Evolutionary conservation across 1,140 invertebrate genomes (phyloP).

Genomic region (Megalopta genalis): DNA sequence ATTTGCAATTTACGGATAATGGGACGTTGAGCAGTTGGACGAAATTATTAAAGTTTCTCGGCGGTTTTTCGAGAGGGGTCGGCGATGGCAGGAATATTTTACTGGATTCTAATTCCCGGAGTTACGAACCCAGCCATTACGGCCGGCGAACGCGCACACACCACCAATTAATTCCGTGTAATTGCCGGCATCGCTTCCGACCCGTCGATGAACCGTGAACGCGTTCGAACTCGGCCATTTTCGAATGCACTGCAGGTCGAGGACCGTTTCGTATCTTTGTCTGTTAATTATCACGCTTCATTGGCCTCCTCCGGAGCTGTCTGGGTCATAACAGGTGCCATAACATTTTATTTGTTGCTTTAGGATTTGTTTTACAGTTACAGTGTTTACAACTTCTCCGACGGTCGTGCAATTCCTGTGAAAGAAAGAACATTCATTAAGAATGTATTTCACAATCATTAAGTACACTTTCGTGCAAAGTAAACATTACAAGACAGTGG

Average conservation of each 20-base stretch:
- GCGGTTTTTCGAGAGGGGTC: background rate
- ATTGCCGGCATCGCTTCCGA: background rate
- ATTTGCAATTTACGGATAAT: background rate
- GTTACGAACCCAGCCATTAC: background rate
- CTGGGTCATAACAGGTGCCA: no score
- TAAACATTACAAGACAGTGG: no score
- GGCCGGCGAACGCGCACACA: background rate
- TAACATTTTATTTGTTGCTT: no score
- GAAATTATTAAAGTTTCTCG: background rate
- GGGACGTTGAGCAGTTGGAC: background rate
- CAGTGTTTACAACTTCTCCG: no score
- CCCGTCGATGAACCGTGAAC: slow-evolving; percentile 4
- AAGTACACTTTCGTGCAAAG: no score
- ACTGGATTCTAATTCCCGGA: background rate
- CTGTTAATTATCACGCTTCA: no score
- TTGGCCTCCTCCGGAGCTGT: no score
- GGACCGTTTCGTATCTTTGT: no score
- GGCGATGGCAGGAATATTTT: background rate
- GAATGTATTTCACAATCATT: no score
- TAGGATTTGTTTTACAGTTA: no score
- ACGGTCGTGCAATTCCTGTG: no score
- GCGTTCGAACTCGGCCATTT: background rate
- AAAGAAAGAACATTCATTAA: no score
- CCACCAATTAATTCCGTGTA: background rate
- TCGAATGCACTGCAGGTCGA: background rate